phyloP scores from a whole-genome alignment of 2,888 invertebrate genomes.

The Cacoxenus indagator region DNA sequence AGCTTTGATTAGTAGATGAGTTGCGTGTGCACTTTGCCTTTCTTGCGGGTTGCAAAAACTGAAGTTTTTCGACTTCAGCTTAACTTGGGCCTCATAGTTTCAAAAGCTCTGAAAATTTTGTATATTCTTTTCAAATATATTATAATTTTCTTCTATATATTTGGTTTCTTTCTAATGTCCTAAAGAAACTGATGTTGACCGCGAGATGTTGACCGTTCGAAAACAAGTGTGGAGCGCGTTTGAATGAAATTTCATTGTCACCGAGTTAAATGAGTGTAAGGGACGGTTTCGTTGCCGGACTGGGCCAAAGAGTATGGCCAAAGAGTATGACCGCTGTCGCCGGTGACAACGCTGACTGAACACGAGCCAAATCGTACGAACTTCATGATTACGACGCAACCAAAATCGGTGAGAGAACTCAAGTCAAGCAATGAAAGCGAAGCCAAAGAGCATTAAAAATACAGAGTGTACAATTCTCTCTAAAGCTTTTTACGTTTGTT shows the following conservation, averaged over 20 bases:
- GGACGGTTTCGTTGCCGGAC: conserved; percentile 37
- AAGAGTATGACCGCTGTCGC: neutral
- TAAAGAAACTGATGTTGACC: neutral
- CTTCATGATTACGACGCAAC: neutral
- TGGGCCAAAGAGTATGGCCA: conserved; percentile 19
- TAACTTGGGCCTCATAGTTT: too few species aligned
- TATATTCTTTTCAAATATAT: too few species aligned
- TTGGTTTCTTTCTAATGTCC: too few species aligned
- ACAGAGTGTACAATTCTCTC: too few species aligned
- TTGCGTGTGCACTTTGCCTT: conserved; percentile 25
- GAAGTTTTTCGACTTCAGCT: neutral
- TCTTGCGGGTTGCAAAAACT: neutral
- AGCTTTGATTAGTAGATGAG: neutral
- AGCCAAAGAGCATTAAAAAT: too few species aligned
- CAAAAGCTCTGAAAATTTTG: too few species aligned
- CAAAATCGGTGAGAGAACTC: conserved; percentile 23
- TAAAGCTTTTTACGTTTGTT: too few species aligned
- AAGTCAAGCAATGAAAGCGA: too few species aligned
- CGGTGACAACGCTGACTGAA: conserved; percentile 14
- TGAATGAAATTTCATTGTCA: conserved; percentile 61
- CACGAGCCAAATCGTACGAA: neutral
- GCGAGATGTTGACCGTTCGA: conserved; percentile 39
- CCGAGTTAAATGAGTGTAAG: conserved; percentile 41
- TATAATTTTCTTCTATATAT: too few species aligned
- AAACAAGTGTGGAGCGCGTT: conserved; percentile 59